Evolutionary conservation across 2,113 vertebrate genomes (phyloP).

Genomic region (Phodopus roborovskii): DNA sequence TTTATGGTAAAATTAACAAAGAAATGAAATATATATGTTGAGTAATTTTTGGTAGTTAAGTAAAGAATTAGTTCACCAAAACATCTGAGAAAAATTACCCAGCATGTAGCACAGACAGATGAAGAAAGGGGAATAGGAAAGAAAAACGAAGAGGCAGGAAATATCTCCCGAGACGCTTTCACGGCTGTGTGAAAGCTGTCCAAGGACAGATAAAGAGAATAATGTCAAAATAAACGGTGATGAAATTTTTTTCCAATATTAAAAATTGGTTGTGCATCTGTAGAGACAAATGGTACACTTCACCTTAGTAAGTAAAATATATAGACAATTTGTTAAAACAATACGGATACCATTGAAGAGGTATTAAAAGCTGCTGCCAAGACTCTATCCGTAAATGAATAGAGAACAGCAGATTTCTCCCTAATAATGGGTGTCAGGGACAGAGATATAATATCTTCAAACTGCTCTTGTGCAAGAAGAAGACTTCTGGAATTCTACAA

Average conservation of each 20-base stretch:
- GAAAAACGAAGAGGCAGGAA: background rate
- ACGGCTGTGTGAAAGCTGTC: background rate
- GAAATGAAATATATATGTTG: background rate
- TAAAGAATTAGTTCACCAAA: background rate
- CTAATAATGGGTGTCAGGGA: background rate
- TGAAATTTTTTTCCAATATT: slow-evolving; percentile 10
- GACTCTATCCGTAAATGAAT: slow-evolving; percentile 31
- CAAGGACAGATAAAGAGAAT: background rate
- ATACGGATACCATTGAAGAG: background rate
- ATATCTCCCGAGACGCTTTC: background rate
- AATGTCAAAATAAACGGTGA: background rate
- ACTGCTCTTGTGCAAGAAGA: background rate
- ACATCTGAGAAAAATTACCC: background rate
- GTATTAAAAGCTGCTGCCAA: background rate
- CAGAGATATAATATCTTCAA: background rate
- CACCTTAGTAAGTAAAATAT: background rate
- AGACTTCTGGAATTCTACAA: background rate
- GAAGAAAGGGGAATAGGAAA: background rate
- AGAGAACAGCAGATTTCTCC: background rate
- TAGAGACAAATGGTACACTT: background rate
- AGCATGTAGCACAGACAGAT: background rate
- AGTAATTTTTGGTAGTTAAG: slow-evolving; percentile 11
- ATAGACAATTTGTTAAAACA: slow-evolving; percentile 21
- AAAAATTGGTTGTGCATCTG: background rate
- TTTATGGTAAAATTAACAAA: background rate